Base-by-base conservation (phyloP, 2,113 vertebrate genomes). In the Tetrax tetrax region DNA sequence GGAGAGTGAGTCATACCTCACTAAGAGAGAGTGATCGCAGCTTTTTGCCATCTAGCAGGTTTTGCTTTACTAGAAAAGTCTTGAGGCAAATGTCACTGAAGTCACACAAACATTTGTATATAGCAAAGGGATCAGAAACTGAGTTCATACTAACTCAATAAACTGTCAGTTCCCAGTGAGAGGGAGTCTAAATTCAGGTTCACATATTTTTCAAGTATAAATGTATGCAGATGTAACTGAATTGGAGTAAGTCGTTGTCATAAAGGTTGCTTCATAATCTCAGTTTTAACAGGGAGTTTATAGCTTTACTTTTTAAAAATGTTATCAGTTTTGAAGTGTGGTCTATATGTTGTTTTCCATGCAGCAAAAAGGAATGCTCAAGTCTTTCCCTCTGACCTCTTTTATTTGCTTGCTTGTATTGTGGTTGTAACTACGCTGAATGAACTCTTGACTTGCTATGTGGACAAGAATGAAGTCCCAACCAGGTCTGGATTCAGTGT, bases 81-180 rank as follows among this genome's bases (percentile, higher is more conserved):
- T 61, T 41, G 17, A 81, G 50, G 53, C 21, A 5, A 1, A 47
- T 74, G 23, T 71, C 19, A 20, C 10, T 64, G 74, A 66, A 75
- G 69, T 75, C 3, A 1, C 24, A 35, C 7, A 1, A 29, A 59
- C 7, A 2, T 54, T 82, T 33, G 4, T 19, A 1, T 64, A 10
- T 35, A 57, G 28, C 2, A 10, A 83, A 89, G 41, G 37, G 27
- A 53, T 82, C 29, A 53, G 61, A 87, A 96, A 66, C 27, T 25
- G 27, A 51, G 22, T 50, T 90, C 6, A 2, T 59, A 25, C 77
- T 78, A 59, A 53, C 27, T 82, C 31, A 25, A 0, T 68, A 81
- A 74, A 74, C 22, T 61, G 61, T 74, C n/a, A 91, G 64, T 64
- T 91, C 53, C 37, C 53, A 35, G 29, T 3, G 2, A 21, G 38